Conservation (phyloP, 2,888 invertebrate species). For the Lottia scabra region DNA sequence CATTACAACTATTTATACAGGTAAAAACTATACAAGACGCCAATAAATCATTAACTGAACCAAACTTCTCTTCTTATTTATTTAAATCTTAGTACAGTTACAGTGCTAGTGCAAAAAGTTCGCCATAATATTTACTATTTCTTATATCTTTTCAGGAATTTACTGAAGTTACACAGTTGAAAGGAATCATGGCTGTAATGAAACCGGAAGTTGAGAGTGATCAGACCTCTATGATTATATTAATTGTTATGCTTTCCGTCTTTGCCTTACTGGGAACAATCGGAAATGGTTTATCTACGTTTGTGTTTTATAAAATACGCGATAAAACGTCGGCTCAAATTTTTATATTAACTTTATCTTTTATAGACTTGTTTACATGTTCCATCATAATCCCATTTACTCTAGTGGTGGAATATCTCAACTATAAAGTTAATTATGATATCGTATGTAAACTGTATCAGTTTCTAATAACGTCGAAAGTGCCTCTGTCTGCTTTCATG, state of each 20-base stretch:
- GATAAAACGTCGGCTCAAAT: conserved; percentile 53
- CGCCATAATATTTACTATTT: no score
- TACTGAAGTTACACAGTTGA: no score
- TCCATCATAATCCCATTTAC: conserved; percentile 44
- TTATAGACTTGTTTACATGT: conserved; percentile 45
- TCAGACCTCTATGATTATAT: conserved; percentile 28
- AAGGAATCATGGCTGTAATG: not conserved
- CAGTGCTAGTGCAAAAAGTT: no score
- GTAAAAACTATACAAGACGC: no score
- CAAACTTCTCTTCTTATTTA: no score
- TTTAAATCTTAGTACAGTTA: no score
- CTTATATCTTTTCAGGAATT: no score
- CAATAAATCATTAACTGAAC: no score
- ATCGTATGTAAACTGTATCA: conserved; percentile 56
- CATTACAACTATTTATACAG: no score
- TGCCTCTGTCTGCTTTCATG: conserved; percentile 61
- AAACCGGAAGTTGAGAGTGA: not conserved
- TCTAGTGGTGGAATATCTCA: conserved; percentile 37
- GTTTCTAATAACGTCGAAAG: conserved; percentile 59
- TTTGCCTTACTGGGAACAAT: conserved; percentile 49
- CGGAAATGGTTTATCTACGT: conserved; percentile 56
- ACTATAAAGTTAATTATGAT: conserved; percentile 44
- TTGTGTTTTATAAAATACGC: conserved; percentile 51
- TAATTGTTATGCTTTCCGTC: conserved; percentile 40
- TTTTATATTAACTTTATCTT: conserved; percentile 48